Conservation (phyloP, 2,888 invertebrate species). For the Acrocera orbiculus region DNA sequence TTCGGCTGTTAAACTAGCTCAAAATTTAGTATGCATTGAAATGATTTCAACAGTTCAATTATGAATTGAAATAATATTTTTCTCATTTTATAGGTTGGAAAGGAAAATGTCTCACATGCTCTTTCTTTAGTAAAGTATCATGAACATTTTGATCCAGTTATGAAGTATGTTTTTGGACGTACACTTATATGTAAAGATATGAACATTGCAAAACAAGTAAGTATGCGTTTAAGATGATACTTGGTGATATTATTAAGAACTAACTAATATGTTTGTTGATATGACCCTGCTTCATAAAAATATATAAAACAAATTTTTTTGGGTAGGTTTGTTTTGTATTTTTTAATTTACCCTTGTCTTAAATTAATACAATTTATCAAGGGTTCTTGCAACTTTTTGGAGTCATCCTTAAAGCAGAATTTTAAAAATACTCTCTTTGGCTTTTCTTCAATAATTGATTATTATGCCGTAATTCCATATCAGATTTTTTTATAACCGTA, state of each 20-base stretch:
- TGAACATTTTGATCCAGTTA: constrained; percentile 46
- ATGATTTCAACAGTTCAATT: no score
- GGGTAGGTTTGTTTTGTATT: no score
- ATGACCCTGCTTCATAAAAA: no score
- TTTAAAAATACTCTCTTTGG: constrained; percentile 45
- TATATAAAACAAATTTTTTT: no score
- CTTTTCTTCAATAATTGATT: constrained; percentile 44
- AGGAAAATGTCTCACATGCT: constrained; percentile 65
- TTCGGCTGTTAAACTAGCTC: constrained; percentile 43
- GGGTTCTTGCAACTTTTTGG: no score
- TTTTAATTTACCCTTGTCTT: no score
- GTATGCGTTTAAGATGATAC: no score
- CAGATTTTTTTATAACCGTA: constrained; percentile 59
- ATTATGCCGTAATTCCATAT: constrained; percentile 53
- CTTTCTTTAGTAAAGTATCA: constrained; percentile 60
- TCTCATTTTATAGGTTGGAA: constrained; percentile 41
- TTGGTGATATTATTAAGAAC: no score
- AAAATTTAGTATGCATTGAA: constrained; percentile 40
- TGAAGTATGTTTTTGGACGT: constrained; percentile 77
- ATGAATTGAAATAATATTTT: background rate
- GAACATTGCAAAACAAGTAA: constrained; percentile 48
- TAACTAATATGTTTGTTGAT: no score
- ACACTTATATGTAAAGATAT: constrained; percentile 71
- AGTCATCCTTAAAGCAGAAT: no score
- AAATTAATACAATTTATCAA: no score